Conservation (phyloP, 2,888 invertebrate species). For the Cantharis flavilabris region DNA sequence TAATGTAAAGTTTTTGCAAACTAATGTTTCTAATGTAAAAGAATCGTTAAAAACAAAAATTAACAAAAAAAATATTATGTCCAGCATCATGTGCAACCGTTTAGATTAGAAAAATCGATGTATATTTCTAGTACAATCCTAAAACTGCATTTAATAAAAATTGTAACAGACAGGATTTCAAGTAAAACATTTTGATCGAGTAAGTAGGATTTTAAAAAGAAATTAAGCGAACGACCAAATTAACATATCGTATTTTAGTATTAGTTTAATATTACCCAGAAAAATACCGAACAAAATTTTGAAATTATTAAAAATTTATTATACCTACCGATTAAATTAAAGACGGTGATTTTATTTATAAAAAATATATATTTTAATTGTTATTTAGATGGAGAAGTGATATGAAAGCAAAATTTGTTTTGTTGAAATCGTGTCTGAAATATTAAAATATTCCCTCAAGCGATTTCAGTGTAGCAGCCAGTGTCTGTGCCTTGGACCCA, state of each 20-base stretch:
- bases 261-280: not conserved
- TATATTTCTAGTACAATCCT: conserved; percentile 28
- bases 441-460: conserved; percentile 27
- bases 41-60: conserved; percentile 20
- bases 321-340: not conserved
- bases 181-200: not conserved
- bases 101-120: conserved; percentile 32
- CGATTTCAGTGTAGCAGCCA: conserved; percentile 51
- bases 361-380: not conserved
- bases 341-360: not conserved
- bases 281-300: not conserved
- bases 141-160: conserved; percentile 22
- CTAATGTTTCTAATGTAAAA: conserved; percentile 23
- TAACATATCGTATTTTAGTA: not conserved
- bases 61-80: conserved; percentile 26
- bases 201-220: not conserved
- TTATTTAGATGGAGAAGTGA: not conserved
- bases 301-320: not conserved
- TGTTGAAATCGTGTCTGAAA: conserved; percentile 18
- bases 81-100: conserved; percentile 30
- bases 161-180: not conserved
- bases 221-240: not conserved
- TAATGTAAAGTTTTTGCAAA: conserved; percentile 24
- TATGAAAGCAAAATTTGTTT: not conserved
- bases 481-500: conserved; percentile 55